Conservation (phyloP, 2,888 invertebrate genomes). For the Drosophila subsilvestris region DNA sequence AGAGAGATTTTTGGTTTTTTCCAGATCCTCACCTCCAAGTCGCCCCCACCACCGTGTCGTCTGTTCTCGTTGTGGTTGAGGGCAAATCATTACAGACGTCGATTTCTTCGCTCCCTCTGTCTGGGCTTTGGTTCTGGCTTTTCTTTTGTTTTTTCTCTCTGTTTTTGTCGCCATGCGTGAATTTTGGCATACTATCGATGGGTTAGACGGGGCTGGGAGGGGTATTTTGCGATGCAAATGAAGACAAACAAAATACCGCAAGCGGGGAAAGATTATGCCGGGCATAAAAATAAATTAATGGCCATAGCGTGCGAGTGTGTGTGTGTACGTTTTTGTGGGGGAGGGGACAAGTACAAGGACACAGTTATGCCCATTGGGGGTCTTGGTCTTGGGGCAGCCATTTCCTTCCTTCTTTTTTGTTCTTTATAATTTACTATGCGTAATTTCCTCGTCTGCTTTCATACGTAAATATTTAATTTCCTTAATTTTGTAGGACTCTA, state of each 20-base stretch:
- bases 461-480: constrained; percentile 70
- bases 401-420: constrained; percentile 21
- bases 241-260: constrained; percentile 46
- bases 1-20: constrained; percentile 74
- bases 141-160: constrained; percentile 28
- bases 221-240: constrained; percentile 38
- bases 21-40: constrained; percentile 51
- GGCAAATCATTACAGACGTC: constrained; percentile 68
- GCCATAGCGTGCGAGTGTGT: constrained; percentile 45
- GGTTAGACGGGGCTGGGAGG: constrained; percentile 5
- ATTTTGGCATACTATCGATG: constrained; percentile 45
- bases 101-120: constrained; percentile 29
- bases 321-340: constrained; percentile 21
- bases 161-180: constrained; percentile 47
- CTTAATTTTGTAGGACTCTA: constrained; percentile 52
- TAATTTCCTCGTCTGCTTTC: constrained; percentile 62
- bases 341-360: constrained; percentile 57
- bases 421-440: constrained; percentile 68
- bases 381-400: constrained; percentile 8
- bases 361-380: constrained; percentile 60
- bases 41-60: background rate
- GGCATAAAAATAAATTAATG: constrained; percentile 77
- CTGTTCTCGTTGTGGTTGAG: constrained; percentile 47
- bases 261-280: constrained; percentile 61
- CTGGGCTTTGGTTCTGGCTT: constrained; percentile 4